A percentile compares a stretch with the other conserved stretches of the same genome.
phyloP scores from a whole-genome alignment of 2,113 vertebrate genomes.

The Gambusia affinis region DNA sequence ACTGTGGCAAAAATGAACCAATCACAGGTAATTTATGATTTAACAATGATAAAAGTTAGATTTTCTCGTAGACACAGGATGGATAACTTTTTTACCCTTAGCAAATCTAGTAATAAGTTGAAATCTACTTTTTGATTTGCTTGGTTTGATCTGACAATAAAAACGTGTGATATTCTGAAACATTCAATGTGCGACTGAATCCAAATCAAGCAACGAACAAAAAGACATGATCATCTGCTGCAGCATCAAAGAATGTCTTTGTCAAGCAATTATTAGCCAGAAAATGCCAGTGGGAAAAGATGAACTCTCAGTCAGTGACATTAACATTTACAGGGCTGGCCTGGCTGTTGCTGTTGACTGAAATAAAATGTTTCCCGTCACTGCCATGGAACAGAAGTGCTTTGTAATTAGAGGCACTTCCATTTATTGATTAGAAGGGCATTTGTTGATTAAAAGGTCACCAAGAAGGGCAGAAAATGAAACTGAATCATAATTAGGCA shows the following conservation, averaged over 20 bases:
- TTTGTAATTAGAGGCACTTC: conserved; percentile 15
- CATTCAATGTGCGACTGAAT: background rate
- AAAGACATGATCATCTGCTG: background rate
- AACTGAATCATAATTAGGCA: conserved; percentile 22
- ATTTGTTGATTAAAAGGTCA: conserved; percentile 36
- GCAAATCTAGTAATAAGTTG: background rate
- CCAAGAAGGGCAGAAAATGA: background rate
- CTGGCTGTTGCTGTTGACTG: background rate
- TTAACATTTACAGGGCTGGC: background rate
- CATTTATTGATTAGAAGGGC: conserved; percentile 36
- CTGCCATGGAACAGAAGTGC: background rate
- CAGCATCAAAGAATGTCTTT: background rate
- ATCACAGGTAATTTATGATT: background rate
- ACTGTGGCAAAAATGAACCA: too few species aligned
- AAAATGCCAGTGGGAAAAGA: background rate
- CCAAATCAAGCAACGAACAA: too few species aligned
- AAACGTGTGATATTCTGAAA: background rate
- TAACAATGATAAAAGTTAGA: background rate
- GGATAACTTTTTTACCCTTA: too few species aligned
- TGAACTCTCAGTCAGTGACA: background rate
- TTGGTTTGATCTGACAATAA: background rate
- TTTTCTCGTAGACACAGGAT: background rate
- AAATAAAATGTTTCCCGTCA: background rate
- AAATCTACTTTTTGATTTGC: background rate
- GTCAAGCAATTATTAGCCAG: background rate